These are phyloP conservation scores for Popillia japonica DNA, from an alignment of 1,140 invertebrate species.

Conservation along the genomic window DNA sequence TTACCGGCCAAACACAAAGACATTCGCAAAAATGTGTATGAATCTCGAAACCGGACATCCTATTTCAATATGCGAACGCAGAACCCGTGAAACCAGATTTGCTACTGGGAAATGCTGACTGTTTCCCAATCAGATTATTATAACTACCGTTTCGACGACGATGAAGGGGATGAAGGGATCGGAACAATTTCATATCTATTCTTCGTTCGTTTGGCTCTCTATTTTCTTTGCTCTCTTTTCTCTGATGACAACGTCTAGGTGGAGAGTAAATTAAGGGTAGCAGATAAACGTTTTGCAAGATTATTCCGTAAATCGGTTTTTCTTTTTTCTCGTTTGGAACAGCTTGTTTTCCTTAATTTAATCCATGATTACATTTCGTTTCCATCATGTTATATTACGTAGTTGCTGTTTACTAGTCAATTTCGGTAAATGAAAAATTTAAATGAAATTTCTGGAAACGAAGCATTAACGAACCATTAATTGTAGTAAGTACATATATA, in stretches of 20 bases:
- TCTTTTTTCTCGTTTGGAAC: neutral
- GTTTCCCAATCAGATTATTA: slow-evolving; percentile 47
- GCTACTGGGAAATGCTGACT: slow-evolving; percentile 47
- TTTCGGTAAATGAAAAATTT: neutral
- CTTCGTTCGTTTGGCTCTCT: neutral
- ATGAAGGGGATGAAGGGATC: neutral
- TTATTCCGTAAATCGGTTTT: slow-evolving; percentile 24
- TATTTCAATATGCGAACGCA: slow-evolving; percentile 42
- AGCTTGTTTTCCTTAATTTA: neutral
- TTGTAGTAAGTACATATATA: too few species aligned
- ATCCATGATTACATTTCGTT: neutral
- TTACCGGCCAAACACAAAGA: slow-evolving; percentile 16
- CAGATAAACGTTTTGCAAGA: neutral
- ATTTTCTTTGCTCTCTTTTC: neutral
- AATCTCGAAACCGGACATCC: slow-evolving; percentile 38
- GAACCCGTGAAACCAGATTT: slow-evolving; percentile 47
- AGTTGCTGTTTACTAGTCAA: neutral
- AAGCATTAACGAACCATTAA: too few species aligned
- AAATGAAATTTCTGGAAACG: too few species aligned
- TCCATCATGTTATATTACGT: neutral
- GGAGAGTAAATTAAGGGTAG: slow-evolving; percentile 13
- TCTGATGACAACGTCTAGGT: slow-evolving; percentile 7
- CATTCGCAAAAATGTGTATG: slow-evolving; percentile 38
- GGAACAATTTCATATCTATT: slow-evolving; percentile 1
- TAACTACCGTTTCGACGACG: slow-evolving; percentile 17